Base-by-base conservation (phyloP, 2,888 invertebrate genomes). In the Hypsopygia costalis region DNA sequence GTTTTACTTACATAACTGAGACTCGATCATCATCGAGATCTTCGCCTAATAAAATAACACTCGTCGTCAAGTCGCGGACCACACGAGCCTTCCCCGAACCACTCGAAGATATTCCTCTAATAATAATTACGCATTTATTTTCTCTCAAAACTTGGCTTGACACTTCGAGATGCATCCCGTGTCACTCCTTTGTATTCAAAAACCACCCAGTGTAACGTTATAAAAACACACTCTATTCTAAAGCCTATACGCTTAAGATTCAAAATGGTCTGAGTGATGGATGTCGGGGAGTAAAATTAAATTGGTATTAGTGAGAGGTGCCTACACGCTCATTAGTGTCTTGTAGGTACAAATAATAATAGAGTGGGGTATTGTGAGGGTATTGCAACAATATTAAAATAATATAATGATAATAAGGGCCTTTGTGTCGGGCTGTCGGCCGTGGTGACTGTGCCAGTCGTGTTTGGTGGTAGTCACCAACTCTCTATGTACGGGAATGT, bases 331-430 rank as follows among this genome's bases (percentile, higher is more conserved):
- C 86, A 85, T 86, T 87, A 87, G 78, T 74, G 80, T 70, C 70
- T 73, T 76, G 73, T 71, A 73, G 70, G 71, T 69, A 76, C 73
- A 81, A 77, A 69, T 61, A 69, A 68, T 65, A 62, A 52, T 55
- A 52, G 62, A 59, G 66, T 68, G 64, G 62, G 62, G 64, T 66
- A 71, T 76, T 75, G 77, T 80, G 62, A 62, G 50, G 67, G 69
- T 75, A 72, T 74, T 73, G 80, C 79, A 81, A 83, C 82, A 81
- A 80, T 83, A 81, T 81, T 83, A 80, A 80, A 85, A 86, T 86
- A 85, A 85, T 82, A 81, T 74, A 66, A 50, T 58, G 67, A 80
- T 83, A 82, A 83, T 83, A 78, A 71, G 72, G 68, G 59, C 62
- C 75, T 80, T 75, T 80, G 81, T 81, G 79, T 78, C 31, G 21